Evolutionary conservation across 2,797 vertebrate genomes (phyloP).

Genomic region (Syndactyla subalaris): DNA sequence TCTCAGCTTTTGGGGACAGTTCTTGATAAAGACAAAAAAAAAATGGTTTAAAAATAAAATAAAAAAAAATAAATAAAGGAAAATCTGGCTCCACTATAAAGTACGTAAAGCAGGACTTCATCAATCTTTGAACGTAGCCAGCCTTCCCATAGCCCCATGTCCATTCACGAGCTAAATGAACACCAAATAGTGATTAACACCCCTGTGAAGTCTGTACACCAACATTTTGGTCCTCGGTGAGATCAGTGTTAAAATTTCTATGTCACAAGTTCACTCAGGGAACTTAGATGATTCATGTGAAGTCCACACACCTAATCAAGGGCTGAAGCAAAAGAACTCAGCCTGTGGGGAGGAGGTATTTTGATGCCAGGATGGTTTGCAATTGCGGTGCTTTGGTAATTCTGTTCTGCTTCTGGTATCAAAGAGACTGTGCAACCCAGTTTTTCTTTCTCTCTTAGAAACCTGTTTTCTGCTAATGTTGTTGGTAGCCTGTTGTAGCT

Average conservation of each 20-base stretch:
- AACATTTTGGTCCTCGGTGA: neutral
- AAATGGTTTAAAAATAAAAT: neutral
- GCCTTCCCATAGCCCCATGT: neutral
- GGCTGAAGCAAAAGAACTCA: neutral
- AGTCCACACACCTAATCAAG: neutral
- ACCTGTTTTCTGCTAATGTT: neutral
- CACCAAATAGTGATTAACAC: neutral
- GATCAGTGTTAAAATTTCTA: neutral
- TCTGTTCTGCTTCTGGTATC: neutral
- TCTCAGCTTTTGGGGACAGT: neutral
- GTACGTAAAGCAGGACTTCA: neutral
- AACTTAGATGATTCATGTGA: neutral
- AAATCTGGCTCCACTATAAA: neutral
- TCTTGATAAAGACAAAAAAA: neutral
- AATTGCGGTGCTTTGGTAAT: neutral
- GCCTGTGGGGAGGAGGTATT: neutral
- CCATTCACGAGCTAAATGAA: neutral
- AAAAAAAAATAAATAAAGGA: neutral
- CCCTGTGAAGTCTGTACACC: neutral
- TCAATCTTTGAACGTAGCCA: neutral
- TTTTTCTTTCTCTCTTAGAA: slow-evolving; percentile 4
- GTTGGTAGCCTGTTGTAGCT: neutral
- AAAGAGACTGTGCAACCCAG: neutral
- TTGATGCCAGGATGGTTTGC: neutral
- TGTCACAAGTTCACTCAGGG: neutral